These are phyloP conservation scores for Himalopsyche phryganea DNA, from an alignment of 1,140 invertebrate genomes.

Conservation along the genomic window DNA sequence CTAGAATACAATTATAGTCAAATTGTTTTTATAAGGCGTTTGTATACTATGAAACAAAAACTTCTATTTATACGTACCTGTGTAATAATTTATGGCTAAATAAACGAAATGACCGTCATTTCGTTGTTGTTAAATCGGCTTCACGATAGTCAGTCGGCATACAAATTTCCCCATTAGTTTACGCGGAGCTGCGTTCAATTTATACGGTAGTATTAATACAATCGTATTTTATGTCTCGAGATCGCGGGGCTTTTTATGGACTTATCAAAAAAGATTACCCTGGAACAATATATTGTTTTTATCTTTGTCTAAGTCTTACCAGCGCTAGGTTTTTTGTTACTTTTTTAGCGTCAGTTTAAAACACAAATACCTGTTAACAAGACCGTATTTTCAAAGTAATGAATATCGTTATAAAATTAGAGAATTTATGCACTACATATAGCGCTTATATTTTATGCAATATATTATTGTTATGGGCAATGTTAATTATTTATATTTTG, in stretches of 20 bases:
- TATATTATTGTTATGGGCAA: too few relatives aligned
- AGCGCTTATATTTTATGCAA: too few relatives aligned
- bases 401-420: too few relatives aligned
- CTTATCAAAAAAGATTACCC: background rate
- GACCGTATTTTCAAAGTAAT: too few relatives aligned
- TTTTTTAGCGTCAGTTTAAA: background rate
- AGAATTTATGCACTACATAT: too few relatives aligned
- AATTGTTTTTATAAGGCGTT: too few relatives aligned
- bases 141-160: background rate
- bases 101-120: background rate
- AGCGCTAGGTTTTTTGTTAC: background rate
- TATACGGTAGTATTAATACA: background rate
- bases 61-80: background rate
- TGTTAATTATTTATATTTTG: too few relatives aligned
- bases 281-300: background rate
- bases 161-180: slow-evolving; percentile 2
- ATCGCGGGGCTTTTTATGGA: background rate
- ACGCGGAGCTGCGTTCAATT: background rate
- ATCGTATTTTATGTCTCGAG: background rate
- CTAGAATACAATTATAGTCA: too few relatives aligned
- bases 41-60: too few relatives aligned
- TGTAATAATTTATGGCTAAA: background rate
- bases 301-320: too few relatives aligned
- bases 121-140: slow-evolving; percentile 2
- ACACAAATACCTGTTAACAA: background rate